Base-by-base conservation (phyloP, 2,113 vertebrate species). In the Cryptoleucopteryx plumbea region DNA sequence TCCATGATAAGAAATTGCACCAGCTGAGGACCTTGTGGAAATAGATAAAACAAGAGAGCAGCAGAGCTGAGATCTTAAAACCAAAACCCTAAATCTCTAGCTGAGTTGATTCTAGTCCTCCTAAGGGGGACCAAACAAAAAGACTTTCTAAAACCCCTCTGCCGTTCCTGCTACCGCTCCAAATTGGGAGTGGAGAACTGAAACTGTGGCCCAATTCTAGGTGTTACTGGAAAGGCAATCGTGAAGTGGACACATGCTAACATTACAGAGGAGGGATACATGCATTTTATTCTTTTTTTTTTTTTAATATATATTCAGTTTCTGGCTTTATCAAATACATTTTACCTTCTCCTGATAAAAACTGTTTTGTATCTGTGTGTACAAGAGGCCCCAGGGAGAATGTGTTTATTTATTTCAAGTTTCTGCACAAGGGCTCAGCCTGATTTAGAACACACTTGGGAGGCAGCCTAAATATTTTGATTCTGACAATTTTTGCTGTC, bases 391-490 rank as follows among this genome's bases (percentile, higher is more conserved):
- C 68, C 65, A 56, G 86, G 72, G 90, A 91, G 61, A 43, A 40
- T 59, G 50, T 3, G 5, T 34, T 91, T 91, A 72, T 81, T 86
- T 94, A 84, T 90, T 90, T 88, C 61, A 71, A 9, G 0, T 83
- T 93, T 90, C 90, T 86, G 56, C 7, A 14, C 3, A 5, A 88
- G 23, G 16, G 29, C 47, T 94, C 68, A 78, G 88, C 77, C 61
- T 67, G 56, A 81, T 89, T 89, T 82, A 90, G 52, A 94, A 48
- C 56, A 71, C 86, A 79, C 78, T 86, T 88, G 83, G 71, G 86
- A 96, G 52, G n/a, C 63, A 96, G 80, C 80, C 86, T 92, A 96
- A 93, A 94, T 94, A 89, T 84, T 93, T 86, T 90, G n/a, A 73
- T 71, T 93, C 43, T 78, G 68, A 74, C 77, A 40, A 55, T 89